Evolutionary conservation across 2,797 vertebrate species (phyloP), one percentile per base, ranked within the genome.

Genomic region (Microchirus variegatus): DNA sequence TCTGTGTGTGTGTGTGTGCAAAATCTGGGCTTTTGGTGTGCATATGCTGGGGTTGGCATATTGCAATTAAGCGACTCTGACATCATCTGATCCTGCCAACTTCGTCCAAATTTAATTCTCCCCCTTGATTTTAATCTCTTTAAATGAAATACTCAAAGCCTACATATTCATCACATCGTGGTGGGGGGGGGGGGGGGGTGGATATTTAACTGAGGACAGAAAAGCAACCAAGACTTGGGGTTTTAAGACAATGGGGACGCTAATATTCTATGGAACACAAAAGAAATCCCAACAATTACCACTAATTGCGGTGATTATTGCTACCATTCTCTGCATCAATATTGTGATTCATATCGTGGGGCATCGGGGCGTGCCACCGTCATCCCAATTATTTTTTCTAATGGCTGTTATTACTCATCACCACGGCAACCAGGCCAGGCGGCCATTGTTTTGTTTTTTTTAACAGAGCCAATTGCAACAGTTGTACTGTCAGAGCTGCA

Each of bases 391-490:
- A 92, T 90, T 90, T 89, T 89, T 89, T 87, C 81, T 92, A 93
- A 93, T 91, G 82, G 88, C 89, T 88, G 84, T 90, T 91, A 93
- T 93, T 92, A 93, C 82, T 91, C 90, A 92, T 88, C 85, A 76
- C 85, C 63, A 59, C 85, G 84, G 88, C 85, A 85, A 86, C 87
- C 53, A 31, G 63, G 78, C 86, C 19, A 36, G 63, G 55, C 72
- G 14, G 31, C 84, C 81, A 87, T 91, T 93, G 88, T 91, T 89
- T 91, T 88, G 89, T 82, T 91, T 89, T 91, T 88, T 89, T 82
- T 84, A 76, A 71, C 55, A 57, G 78, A 54, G 63, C 59, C 78
- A 87, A 91, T 89, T 87, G 84, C 84, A 86, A 75, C 65, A 68
- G 68, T 58, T 54, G 57, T 47, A 62, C 65, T 53, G 75, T 73